phyloP scores from a whole-genome alignment of 64 coral and sea anemone genomes.

The Actinia tenebrosa region DNA sequence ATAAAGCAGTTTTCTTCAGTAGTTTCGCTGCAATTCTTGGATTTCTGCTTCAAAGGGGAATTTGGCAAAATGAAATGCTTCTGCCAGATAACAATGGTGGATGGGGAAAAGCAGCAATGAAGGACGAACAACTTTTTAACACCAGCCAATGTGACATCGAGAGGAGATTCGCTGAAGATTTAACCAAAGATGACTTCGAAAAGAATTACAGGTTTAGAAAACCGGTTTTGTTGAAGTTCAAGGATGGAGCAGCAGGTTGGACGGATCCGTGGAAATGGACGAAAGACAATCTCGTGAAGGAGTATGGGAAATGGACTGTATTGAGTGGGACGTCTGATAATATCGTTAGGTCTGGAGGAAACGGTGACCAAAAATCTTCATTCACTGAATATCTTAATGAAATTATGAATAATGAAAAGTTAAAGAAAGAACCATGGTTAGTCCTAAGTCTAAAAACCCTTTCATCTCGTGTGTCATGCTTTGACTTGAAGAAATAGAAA shows the following conservation, averaged over 20 bases:
- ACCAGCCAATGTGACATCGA: constrained; percentile 26
- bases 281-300: constrained; percentile 11
- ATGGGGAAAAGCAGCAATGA: not conserved
- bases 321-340: constrained; percentile 26
- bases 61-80: not conserved
- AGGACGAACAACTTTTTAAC: constrained; percentile 1
- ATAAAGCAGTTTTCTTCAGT: not conserved
- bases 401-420: constrained; percentile 20
- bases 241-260: constrained; percentile 32
- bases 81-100: not conserved
- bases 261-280: constrained; percentile 40
- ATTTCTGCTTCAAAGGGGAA: not conserved
- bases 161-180: not conserved
- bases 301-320: constrained; percentile 8
- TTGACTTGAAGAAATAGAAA: no score
- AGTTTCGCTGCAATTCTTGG: not conserved
- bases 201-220: constrained; percentile 32
- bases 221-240: constrained; percentile 27
- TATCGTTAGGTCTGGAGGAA: constrained; percentile 20
- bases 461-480: no score
- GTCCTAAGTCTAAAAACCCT: not conserved
- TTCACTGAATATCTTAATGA: constrained; percentile 28
- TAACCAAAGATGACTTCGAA: constrained; percentile 27
- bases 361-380: constrained; percentile 5
- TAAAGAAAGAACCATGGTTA: constrained; percentile 31